These are phyloP conservation scores for Nycticebus coucang DNA, from an alignment of 2,113 vertebrate species.

Conservation along the genomic window DNA sequence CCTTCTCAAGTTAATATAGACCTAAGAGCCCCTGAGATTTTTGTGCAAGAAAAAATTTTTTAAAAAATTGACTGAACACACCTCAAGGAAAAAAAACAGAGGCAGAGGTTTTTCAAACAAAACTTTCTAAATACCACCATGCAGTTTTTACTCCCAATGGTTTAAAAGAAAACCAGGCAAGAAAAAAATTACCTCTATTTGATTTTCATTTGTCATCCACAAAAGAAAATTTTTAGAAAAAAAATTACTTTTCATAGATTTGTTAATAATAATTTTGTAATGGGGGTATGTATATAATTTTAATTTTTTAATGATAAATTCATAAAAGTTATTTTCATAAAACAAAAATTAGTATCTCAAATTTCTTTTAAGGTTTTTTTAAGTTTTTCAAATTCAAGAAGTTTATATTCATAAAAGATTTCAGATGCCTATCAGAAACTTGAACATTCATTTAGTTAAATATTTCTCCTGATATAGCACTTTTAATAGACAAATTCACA, in stretches of 20 bases:
- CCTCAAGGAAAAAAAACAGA: not conserved
- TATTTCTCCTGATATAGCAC: conserved; percentile 6
- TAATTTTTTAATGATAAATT: not conserved
- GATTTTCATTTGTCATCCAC: not conserved
- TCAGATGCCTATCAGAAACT: conserved; percentile 28
- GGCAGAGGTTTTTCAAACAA: not conserved
- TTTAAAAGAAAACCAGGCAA: conserved; percentile 17
- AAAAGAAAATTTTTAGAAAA: not conserved
- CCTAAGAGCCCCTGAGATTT: not conserved
- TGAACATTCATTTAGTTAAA: conserved; percentile 39
- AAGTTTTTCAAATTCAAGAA: conserved; percentile 38
- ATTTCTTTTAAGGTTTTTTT: not conserved
- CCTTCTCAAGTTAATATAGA: conserved; percentile 60
- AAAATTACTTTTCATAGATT: not conserved
- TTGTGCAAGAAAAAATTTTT: not conserved
- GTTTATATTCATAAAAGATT: not conserved
- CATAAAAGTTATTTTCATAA: conserved; percentile 28
- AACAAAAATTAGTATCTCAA: conserved; percentile 34
- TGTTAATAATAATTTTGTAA: not conserved
- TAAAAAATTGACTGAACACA: not conserved
- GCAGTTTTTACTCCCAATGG: not conserved
- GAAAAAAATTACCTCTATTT: not conserved
- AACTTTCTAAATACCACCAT: not conserved
- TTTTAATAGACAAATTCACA: conserved; percentile 8
- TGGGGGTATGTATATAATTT: not conserved